phyloP scores from a whole-genome alignment of 2,888 invertebrate genomes.

The Melinaea menophilus region DNA sequence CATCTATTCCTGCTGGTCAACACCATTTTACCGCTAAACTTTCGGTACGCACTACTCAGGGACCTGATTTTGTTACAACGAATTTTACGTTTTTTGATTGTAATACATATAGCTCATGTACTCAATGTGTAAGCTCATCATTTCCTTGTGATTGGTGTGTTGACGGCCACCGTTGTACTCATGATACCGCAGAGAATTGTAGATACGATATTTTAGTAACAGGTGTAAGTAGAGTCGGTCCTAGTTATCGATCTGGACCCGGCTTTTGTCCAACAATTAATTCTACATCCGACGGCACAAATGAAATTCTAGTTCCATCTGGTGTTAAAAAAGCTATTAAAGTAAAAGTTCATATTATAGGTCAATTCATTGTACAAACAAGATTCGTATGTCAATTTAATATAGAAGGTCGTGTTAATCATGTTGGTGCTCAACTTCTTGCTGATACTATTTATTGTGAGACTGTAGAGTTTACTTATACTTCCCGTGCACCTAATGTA shows the following conservation, averaged over 20 bases:
- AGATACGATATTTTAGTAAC: slow-evolving; percentile 95
- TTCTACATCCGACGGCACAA: slow-evolving; percentile 89
- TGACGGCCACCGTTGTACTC: slow-evolving; percentile 96
- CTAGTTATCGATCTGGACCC: slow-evolving; percentile 95
- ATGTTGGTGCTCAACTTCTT: slow-evolving; percentile 92
- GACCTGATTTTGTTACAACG: slow-evolving; percentile 96
- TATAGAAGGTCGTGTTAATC: slow-evolving; percentile 95
- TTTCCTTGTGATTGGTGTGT: slow-evolving; percentile 99
- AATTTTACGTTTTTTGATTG: slow-evolving; percentile 99
- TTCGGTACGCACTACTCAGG: slow-evolving; percentile 93
- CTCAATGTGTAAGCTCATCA: slow-evolving; percentile 95
- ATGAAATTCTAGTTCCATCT: slow-evolving; percentile 94
- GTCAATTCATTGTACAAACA: slow-evolving; percentile 96
- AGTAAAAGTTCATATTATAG: slow-evolving; percentile 96
- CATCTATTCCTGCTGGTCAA: slow-evolving; percentile 93
- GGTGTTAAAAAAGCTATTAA: slow-evolving; percentile 93
- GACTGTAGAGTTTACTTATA: slow-evolving; percentile 94
- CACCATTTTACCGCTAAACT: slow-evolving; percentile 97
- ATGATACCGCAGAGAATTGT: slow-evolving; percentile 96
- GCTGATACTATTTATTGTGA: slow-evolving; percentile 97
- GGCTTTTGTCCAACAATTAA: slow-evolving; percentile 97
- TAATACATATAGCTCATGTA: slow-evolving; percentile 97
- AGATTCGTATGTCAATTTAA: slow-evolving; percentile 97
- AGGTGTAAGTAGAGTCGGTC: slow-evolving; percentile 93
- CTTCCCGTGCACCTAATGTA: slow-evolving; percentile 92